These are phyloP conservation scores for Trachelus stipa DNA, from an alignment of 2,888 invertebrate species.

Conservation along the genomic window DNA sequence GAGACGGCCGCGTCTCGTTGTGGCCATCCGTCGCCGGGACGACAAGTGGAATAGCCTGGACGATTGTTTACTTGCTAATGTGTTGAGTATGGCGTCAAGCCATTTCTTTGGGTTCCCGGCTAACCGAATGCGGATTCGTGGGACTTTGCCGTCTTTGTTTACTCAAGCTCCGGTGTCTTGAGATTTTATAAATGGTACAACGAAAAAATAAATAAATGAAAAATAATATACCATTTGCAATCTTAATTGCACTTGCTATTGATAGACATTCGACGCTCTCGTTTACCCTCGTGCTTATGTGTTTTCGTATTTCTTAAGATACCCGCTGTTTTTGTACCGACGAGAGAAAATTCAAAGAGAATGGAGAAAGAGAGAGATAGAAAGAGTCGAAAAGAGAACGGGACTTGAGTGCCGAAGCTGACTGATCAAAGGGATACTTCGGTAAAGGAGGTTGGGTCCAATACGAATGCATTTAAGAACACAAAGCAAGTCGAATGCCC, in stretches of 20 bases:
- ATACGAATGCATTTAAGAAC: background rate
- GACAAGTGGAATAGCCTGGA: constrained; percentile 22
- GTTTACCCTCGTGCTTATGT: background rate
- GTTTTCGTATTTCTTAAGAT: background rate
- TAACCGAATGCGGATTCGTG: background rate
- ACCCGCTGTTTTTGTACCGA: background rate
- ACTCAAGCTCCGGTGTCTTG: background rate
- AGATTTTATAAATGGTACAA: background rate
- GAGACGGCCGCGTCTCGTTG: background rate
- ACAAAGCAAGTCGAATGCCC: background rate
- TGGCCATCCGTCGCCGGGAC: constrained; percentile 23
- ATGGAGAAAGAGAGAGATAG: background rate
- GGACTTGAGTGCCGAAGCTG: background rate
- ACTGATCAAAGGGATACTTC: background rate
- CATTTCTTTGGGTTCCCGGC: constrained; percentile 14
- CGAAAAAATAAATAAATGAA: too few relatives aligned
- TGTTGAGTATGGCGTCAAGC: constrained; percentile 24
- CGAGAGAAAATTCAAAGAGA: background rate
- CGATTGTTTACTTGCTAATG: constrained; percentile 25
- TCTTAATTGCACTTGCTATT: background rate
- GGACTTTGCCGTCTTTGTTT: background rate
- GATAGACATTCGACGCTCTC: background rate
- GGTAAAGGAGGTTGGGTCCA: background rate
- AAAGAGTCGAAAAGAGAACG: background rate
- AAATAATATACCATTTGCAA: background rate